Percentiles rank a stretch among this genome's conserved stretches.
These are phyloP conservation scores for Eilema sororculum DNA, from an alignment of 2,888 invertebrate genomes.

Conservation along the genomic window DNA sequence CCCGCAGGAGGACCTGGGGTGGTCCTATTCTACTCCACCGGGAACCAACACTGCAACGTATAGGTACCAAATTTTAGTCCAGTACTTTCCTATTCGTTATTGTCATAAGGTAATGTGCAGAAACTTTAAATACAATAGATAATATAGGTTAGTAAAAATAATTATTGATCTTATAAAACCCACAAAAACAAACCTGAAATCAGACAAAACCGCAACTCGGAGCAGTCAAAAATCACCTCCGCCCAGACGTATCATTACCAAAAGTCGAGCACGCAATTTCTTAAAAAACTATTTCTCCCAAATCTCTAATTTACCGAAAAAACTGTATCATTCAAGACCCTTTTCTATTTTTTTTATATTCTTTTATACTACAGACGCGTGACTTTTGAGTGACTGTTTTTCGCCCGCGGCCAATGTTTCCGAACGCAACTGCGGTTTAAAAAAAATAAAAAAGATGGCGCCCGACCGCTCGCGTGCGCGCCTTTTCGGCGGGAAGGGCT, in stretches of 20 bases:
- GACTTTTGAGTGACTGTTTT: slow-evolving; percentile 86
- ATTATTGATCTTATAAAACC: slow-evolving; percentile 37
- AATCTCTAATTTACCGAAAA: slow-evolving; percentile 85
- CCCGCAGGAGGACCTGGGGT: too few relatives aligned
- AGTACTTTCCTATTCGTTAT: too few relatives aligned
- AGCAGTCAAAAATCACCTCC: slow-evolving; percentile 50
- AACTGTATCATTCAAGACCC: slow-evolving; percentile 83
- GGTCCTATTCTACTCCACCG: too few relatives aligned
- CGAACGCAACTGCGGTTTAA: slow-evolving; percentile 73
- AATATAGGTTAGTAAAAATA: slow-evolving; percentile 25
- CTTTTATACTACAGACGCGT: slow-evolving; percentile 70
- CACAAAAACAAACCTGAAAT: slow-evolving; percentile 42
- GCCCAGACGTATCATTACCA: slow-evolving; percentile 78
- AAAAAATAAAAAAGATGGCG: slow-evolving; percentile 75
- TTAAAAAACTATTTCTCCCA: slow-evolving; percentile 67
- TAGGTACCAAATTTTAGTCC: too few relatives aligned
- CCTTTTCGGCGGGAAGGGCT: slow-evolving; percentile 69
- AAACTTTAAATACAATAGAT: neutral
- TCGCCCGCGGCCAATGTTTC: slow-evolving; percentile 76
- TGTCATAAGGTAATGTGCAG: too few relatives aligned
- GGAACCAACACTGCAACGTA: too few relatives aligned
- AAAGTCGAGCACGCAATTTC: slow-evolving; percentile 82
- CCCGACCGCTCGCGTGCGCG: slow-evolving; percentile 75
- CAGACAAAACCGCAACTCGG: slow-evolving; percentile 46
- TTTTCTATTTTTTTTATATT: slow-evolving; percentile 69